A percentile compares a stretch with the other conserved stretches of the same genome.
Conservation (phyloP, 2,797 vertebrate genomes). For the Danio choprae region DNA sequence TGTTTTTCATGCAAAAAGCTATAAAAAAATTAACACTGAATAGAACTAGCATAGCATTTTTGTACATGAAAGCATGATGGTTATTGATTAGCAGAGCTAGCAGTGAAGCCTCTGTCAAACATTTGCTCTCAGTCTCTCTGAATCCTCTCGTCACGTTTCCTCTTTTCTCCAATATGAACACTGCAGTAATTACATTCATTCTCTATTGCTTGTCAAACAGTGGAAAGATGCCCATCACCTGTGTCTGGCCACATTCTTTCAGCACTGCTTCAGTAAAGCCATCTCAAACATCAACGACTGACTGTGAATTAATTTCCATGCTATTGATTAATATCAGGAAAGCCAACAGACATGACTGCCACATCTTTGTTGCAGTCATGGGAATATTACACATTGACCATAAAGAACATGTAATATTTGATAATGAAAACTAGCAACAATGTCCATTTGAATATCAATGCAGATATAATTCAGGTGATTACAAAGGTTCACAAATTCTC, state of each 20-base stretch:
- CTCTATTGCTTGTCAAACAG: constrained; percentile 54
- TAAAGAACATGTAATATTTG: constrained; percentile 6
- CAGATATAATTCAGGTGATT: background rate
- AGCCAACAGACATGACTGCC: background rate
- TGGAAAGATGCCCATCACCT: constrained; percentile 50
- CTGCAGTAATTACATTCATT: constrained; percentile 26
- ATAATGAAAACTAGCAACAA: constrained; percentile 7
- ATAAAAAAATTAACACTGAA: background rate
- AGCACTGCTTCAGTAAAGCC: constrained; percentile 28
- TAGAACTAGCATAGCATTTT: background rate
- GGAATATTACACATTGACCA: constrained; percentile 7
- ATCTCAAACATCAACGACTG: constrained; percentile 28
- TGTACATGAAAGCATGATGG: background rate
- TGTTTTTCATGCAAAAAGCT: background rate
- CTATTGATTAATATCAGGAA: constrained; percentile 35
- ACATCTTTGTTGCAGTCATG: background rate
- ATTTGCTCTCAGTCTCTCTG: background rate
- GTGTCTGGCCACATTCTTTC: constrained; percentile 11
- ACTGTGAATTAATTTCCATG: constrained; percentile 15
- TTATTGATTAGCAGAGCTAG: background rate
- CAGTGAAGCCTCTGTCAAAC: background rate
- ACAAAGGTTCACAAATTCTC: background rate
- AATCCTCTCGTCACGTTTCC: constrained; percentile 21
- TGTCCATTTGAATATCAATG: constrained; percentile 35
- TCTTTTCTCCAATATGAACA: constrained; percentile 9